These are phyloP conservation scores for Crossocerus cetratus DNA, from an alignment of 2,888 invertebrate genomes.

Conservation along the genomic window DNA sequence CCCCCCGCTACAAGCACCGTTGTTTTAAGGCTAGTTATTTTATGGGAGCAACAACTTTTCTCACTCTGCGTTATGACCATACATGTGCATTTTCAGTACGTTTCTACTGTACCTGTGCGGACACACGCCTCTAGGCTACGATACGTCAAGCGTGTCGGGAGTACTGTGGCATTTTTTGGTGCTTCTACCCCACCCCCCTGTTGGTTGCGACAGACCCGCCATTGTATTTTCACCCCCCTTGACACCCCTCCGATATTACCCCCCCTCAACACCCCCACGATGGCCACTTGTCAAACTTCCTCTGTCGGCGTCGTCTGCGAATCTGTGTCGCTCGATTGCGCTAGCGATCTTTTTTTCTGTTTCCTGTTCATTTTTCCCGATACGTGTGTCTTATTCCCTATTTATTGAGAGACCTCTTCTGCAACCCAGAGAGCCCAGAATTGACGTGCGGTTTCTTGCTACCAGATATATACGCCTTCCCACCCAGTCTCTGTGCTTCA, in stretches of 20 bases:
- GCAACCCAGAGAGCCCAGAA: no score
- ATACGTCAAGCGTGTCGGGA: neutral
- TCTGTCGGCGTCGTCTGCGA: no score
- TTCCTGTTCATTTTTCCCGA: no score
- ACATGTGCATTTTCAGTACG: slow-evolving; percentile 19
- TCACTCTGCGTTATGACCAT: slow-evolving; percentile 21
- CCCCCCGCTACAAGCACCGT: slow-evolving; percentile 63
- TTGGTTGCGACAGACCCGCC: slow-evolving; percentile 15
- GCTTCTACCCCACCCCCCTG: neutral
- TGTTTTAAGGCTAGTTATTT: slow-evolving; percentile 59
- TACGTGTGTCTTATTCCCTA: no score
- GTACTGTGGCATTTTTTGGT: slow-evolving; percentile 1
- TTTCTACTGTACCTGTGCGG: slow-evolving; percentile 1
- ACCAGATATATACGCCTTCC: no score
- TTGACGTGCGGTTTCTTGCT: no score
- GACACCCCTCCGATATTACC: slow-evolving; percentile 9
- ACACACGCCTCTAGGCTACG: no score
- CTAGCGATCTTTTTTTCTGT: no score
- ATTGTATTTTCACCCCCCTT: slow-evolving; percentile 13
- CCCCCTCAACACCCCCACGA: neutral
- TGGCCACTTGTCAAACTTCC: no score
- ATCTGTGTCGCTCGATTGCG: no score
- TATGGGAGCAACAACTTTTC: slow-evolving; percentile 80
- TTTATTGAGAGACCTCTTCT: no score
- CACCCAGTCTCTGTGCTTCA: no score